Percentiles rank a stretch among this genome's conserved stretches.
Conservation (phyloP, 2,797 vertebrate genomes). For the Sparidentex hasta region DNA sequence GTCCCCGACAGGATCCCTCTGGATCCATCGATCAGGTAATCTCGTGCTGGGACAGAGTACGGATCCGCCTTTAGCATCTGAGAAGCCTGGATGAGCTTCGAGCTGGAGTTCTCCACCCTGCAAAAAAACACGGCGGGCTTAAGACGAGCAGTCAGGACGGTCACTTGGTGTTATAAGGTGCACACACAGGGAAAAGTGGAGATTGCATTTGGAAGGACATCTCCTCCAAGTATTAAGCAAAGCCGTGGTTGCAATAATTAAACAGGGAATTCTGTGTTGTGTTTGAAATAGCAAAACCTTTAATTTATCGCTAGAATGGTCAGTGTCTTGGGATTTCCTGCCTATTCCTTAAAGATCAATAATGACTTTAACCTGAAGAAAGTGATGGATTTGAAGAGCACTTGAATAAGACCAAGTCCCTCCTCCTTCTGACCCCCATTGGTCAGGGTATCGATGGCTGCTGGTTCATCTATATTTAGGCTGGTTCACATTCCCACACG, state of each 20-base stretch:
- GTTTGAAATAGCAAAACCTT: neutral
- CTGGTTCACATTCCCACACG: slow-evolving; percentile 84
- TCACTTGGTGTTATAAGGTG: too few relatives aligned
- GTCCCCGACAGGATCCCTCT: slow-evolving; percentile 98
- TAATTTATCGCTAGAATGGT: neutral
- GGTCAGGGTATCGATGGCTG: slow-evolving; percentile 82
- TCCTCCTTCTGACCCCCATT: slow-evolving; percentile 74
- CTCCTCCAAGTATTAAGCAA: neutral
- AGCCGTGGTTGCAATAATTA: neutral
- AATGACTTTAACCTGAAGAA: slow-evolving; percentile 46
- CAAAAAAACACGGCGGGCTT: slow-evolving; percentile 49
- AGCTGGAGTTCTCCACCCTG: slow-evolving; percentile 97
- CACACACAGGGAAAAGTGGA: slow-evolving; percentile 1
- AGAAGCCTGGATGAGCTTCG: slow-evolving; percentile 95
- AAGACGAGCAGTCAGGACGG: neutral
- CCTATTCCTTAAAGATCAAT: slow-evolving; percentile 9
- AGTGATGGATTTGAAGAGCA: slow-evolving; percentile 60
- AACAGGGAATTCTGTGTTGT: neutral
- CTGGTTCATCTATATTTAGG: slow-evolving; percentile 85
- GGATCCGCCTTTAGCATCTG: slow-evolving; percentile 98
- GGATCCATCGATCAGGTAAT: slow-evolving; percentile 99
- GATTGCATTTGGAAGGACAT: neutral
- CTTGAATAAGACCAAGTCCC: slow-evolving; percentile 70
- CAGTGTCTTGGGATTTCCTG: neutral
- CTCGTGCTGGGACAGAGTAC: slow-evolving; percentile 96